Evolutionary conservation across 2,113 vertebrate genomes (phyloP).

Genomic region (Myodes glareolus): DNA sequence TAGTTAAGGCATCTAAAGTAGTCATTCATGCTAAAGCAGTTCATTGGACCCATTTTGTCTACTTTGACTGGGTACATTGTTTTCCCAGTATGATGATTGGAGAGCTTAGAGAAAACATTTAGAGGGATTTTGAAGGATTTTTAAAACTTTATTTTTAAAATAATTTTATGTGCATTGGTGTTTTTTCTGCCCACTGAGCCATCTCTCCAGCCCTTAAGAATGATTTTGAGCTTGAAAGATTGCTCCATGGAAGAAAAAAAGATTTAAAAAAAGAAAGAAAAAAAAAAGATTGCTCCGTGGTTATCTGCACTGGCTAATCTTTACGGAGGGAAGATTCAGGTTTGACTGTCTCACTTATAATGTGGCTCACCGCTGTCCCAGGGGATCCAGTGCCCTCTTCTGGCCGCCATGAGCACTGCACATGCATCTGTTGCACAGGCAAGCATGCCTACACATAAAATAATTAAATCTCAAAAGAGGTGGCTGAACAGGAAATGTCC

Average conservation of each 20-base stretch:
- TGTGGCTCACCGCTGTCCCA: not conserved
- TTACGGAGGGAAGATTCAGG: not conserved
- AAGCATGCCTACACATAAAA: not conserved
- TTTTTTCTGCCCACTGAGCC: not conserved
- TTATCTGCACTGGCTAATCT: not conserved
- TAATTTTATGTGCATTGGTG: not conserved
- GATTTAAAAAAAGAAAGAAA: too few species aligned
- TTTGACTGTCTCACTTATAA: not conserved
- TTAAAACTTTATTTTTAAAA: not conserved
- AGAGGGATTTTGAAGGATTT: not conserved
- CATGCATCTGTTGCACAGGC: not conserved
- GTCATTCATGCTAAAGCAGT: conserved; percentile 4
- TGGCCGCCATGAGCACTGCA: not conserved
- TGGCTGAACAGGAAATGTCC: not conserved
- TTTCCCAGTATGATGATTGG: not conserved
- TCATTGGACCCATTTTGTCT: conserved; percentile 32
- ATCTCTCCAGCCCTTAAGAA: not conserved
- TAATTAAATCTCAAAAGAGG: not conserved
- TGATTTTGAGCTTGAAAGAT: not conserved
- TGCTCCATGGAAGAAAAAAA: too few species aligned
- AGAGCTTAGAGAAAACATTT: not conserved
- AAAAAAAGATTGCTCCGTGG: not conserved
- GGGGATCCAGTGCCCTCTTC: not conserved
- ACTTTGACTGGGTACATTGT: not conserved
- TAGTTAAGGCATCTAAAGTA: not conserved